These are phyloP conservation scores for Drosophila merina DNA, from an alignment of 2,888 invertebrate species.

Conservation along the genomic window DNA sequence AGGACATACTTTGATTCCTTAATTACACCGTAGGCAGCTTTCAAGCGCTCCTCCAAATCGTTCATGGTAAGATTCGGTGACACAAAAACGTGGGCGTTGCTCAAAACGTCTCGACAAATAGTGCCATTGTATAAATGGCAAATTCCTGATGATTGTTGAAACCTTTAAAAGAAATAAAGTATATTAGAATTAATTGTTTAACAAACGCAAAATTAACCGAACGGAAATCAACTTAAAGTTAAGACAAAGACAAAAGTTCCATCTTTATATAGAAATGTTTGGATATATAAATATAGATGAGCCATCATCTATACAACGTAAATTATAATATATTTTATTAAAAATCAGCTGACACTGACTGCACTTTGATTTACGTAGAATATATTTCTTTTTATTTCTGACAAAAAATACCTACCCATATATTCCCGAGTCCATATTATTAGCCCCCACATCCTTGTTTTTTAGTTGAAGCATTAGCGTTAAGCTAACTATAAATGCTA, in stretches of 20 bases:
- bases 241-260: too few relatives aligned
- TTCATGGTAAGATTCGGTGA: constrained; percentile 91
- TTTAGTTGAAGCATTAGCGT: constrained; percentile 2
- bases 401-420: constrained; percentile 38
- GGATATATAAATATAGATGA: too few relatives aligned
- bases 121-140: constrained; percentile 93
- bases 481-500: constrained; percentile 2
- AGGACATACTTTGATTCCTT: constrained; percentile 90
- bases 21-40: constrained; percentile 93
- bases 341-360: not conserved
- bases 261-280: too few relatives aligned
- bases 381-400: not conserved
- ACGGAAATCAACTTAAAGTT: too few relatives aligned
- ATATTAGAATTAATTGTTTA: not conserved
- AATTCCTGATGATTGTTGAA: constrained; percentile 83
- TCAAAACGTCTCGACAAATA: constrained; percentile 91
- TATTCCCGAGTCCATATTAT: constrained; percentile 17
- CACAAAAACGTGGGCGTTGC: constrained; percentile 93
- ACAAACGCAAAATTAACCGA: not conserved
- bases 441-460: constrained; percentile 11
- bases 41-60: constrained; percentile 91
- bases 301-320: too few relatives aligned
- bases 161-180: constrained; percentile 34
- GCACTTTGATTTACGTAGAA: not conserved
- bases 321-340: too few relatives aligned